A percentile compares a stretch with the other conserved stretches of the same genome.
Evolutionary conservation across 2,797 vertebrate species (phyloP).

Genomic region (Esox lucius): DNA sequence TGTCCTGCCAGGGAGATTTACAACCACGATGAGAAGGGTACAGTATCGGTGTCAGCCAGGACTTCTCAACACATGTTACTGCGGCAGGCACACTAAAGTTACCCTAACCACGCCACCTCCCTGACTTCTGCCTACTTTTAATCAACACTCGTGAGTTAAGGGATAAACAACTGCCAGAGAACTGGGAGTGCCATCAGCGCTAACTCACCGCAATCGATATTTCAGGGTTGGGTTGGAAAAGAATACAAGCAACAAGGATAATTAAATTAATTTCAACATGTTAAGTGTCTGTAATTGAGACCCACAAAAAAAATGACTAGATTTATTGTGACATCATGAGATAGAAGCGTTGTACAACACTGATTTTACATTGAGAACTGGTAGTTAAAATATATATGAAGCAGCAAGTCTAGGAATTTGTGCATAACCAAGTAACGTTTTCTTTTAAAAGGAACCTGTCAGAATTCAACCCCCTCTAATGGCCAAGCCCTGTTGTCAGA

Average conservation of each 20-base stretch:
- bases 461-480: neutral
- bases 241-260: too few species aligned
- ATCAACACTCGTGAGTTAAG: neutral
- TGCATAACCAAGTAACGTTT: neutral
- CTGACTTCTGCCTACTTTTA: neutral
- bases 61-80: constrained; percentile 5
- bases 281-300: too few species aligned
- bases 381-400: neutral
- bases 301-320: neutral
- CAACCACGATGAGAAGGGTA: constrained; percentile 18
- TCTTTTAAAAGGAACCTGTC: neutral
- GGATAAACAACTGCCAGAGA: neutral
- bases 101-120: neutral
- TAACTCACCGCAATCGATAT: neutral
- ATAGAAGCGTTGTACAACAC: neutral
- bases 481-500: neutral
- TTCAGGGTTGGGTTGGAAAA: neutral
- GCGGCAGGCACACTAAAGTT: neutral
- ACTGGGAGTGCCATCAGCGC: too few species aligned
- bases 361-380: too few species aligned
- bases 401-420: neutral
- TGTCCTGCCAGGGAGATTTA: constrained; percentile 14
- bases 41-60: constrained; percentile 14
- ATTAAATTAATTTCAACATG: too few species aligned
- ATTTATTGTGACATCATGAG: neutral